Evolutionary conservation across 1,140 invertebrate genomes (phyloP).

Genomic region (Macrotrachela quadricornifera): DNA sequence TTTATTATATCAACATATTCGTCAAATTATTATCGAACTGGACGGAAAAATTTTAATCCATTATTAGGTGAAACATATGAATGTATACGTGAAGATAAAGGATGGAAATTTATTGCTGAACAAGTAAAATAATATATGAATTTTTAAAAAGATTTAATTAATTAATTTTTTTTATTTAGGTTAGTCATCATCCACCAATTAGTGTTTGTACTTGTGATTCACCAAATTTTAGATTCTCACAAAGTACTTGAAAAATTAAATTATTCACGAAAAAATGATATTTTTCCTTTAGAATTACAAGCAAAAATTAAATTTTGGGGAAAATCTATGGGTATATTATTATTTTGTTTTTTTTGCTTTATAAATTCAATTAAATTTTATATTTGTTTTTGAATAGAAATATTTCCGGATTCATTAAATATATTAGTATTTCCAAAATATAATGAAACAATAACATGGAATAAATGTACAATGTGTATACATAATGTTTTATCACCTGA

Average conservation of each 20-base stretch:
- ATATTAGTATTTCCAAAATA: conserved; percentile 15
- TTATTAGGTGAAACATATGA: conserved; percentile 33
- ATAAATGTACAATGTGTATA: conserved; percentile 66
- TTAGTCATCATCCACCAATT: conserved; percentile 29
- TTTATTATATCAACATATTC: conserved; percentile 29
- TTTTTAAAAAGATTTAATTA: too few relatives aligned
- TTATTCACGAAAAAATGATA: neutral
- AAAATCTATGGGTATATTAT: conserved; percentile 28
- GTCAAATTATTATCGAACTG: conserved; percentile 22
- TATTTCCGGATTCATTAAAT: too few relatives aligned
- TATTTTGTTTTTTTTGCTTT: too few relatives aligned
- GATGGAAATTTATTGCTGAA: conserved; percentile 50
- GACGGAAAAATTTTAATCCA: conserved; percentile 28
- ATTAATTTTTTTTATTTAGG: too few relatives aligned
- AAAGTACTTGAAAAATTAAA: conserved; percentile 30
- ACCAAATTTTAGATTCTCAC: conserved; percentile 52
- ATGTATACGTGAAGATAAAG: conserved; percentile 49
- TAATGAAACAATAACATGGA: conserved; percentile 50
- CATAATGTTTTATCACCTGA: conserved; percentile 56
- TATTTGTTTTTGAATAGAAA: too few relatives aligned
- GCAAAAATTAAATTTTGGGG: conserved; percentile 33
- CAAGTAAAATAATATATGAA: conserved; percentile 33
- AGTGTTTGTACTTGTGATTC: conserved; percentile 27
- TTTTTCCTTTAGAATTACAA: conserved; percentile 20
- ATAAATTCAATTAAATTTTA: too few relatives aligned